Evolutionary conservation across 1,140 invertebrate species (phyloP), one percentile per base, ranked within the genome.

Genomic region (Arion vulgaris): DNA sequence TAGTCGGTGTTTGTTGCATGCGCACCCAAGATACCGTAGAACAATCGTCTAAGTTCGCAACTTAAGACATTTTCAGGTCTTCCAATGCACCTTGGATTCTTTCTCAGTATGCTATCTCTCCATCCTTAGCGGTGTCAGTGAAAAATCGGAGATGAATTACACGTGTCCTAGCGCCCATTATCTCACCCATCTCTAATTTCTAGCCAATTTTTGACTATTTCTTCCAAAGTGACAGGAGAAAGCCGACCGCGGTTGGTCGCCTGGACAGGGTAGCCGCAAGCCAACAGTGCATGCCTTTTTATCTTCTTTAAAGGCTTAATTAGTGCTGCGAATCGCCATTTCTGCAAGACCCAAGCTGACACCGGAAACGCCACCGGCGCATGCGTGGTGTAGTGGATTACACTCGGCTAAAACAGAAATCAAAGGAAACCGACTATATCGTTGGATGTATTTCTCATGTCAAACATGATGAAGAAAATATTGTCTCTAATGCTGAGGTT

Each of bases 361-460:
- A 51, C 74, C 74, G 74, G 74, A 76, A 76, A 53, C 19, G 74
- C 74, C 74, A 23, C 17, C 4, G 34, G 74, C 74, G n/a, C 74
- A 76, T 76, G 74, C 74, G 74, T 76, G 49, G 74, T 53, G 74
- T 76, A 76, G 45, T 76, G 45, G 74, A 76, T 76, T 76, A 76
- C 74, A 57, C 15, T 36, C 49, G 2, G 38, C 17, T 76, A 36
- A 57, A 76, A 53, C 19, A 73, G 38, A 26, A n/a, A 32, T 41
- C 19, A 39, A 7, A 39, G 38, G 7, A 73, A 71, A 71, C 38
- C 9, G 34, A 28, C 38, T 11, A 71, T 38, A 71, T 71, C 7
- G 38, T 28, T 57, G 5, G 17, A n/a, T 57, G 5, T 57, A 19
- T 57, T 57, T 19, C 53, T 23, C 2, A 11, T 57, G 53, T 19